Evolutionary conservation across 1,140 invertebrate genomes (phyloP).

Genomic region (Drosophila equinoxialis): DNA sequence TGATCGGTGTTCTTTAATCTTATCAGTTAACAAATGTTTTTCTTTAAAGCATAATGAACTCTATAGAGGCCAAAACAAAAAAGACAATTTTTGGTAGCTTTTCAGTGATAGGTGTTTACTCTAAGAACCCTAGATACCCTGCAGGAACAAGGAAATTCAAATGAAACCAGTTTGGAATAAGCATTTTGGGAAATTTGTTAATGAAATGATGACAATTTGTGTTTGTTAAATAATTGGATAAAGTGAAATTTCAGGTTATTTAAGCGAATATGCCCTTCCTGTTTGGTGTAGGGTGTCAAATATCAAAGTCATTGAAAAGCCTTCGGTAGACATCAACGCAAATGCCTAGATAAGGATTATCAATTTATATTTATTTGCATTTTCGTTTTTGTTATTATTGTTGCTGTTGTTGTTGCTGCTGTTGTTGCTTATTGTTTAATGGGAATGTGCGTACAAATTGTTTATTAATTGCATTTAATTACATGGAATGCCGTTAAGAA

Average conservation of each 20-base stretch:
- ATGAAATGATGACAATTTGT: neutral
- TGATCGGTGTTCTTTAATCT: slow-evolving; percentile 1
- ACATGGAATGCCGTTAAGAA: slow-evolving; percentile 14
- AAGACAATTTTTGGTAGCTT: neutral
- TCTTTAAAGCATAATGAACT: slow-evolving; percentile 10
- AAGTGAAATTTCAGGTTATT: too few relatives aligned
- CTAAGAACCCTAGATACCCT: neutral
- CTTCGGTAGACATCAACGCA: neutral
- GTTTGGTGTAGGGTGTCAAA: neutral
- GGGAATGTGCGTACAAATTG: slow-evolving; percentile 23
- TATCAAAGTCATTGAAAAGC: neutral
- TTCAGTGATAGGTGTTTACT: neutral
- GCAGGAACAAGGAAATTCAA: neutral
- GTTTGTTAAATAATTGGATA: too few relatives aligned
- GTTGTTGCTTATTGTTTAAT: neutral
- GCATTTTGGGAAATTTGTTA: neutral
- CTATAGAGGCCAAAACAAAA: slow-evolving; percentile 6
- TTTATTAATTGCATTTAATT: slow-evolving; percentile 26
- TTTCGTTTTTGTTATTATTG: neutral
- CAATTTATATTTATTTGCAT: slow-evolving; percentile 19
- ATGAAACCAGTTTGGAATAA: neutral
- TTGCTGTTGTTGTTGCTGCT: neutral
- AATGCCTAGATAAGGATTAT: slow-evolving; percentile 13
- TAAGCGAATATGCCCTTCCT: too few relatives aligned
- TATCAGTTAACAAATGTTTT: slow-evolving; percentile 1